Conservation (phyloP, 2,797 vertebrate species). For the Prionace glauca region DNA sequence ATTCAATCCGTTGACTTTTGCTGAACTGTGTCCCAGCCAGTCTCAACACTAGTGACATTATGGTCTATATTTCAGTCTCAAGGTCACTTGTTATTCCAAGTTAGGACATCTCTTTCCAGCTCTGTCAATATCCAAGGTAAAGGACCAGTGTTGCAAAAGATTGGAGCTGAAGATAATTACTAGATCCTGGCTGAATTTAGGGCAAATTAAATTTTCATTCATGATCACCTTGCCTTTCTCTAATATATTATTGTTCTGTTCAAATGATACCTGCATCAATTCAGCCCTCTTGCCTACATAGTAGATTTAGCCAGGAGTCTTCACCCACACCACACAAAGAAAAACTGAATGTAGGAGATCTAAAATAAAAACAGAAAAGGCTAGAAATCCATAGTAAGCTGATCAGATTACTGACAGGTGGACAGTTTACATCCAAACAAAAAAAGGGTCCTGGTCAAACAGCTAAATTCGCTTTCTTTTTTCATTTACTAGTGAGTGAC, state of each 20-base stretch:
- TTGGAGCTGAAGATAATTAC: not conserved
- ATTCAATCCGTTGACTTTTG: not conserved
- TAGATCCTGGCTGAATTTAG: not conserved
- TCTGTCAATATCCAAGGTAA: not conserved
- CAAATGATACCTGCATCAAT: not conserved
- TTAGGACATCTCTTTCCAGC: not conserved
- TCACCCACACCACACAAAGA: not conserved
- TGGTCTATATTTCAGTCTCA: not conserved
- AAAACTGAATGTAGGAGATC: not conserved
- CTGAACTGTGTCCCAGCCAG: not conserved
- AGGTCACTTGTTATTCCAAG: too few relatives aligned
- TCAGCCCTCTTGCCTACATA: not conserved
- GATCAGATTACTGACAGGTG: not conserved
- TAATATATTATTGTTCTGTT: not conserved
- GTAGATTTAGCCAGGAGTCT: not conserved
- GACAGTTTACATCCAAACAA: not conserved
- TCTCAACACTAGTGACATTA: not conserved
- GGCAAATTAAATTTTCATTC: not conserved
- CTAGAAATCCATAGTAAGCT: not conserved
- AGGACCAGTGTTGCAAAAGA: not conserved
- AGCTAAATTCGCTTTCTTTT: not conserved
- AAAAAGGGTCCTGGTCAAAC: not conserved
- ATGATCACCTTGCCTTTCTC: not conserved
- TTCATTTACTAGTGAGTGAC: not conserved
- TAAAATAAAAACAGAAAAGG: not conserved